These are phyloP conservation scores for Harpagoxenus sublaevis DNA, from an alignment of 2,888 invertebrate species.

Conservation along the genomic window DNA sequence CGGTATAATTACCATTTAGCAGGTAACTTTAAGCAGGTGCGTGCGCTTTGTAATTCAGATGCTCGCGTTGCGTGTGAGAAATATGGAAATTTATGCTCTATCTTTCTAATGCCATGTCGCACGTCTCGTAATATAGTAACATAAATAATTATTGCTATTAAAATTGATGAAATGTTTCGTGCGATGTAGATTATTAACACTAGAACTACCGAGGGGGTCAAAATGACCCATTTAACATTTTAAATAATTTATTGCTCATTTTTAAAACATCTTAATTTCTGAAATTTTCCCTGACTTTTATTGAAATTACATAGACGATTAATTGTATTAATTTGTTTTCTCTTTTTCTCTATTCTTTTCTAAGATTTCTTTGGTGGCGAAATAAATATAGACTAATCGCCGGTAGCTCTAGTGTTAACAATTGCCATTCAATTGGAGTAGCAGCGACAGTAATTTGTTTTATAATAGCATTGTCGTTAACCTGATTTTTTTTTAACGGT, in stretches of 20 bases:
- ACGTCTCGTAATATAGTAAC: neutral
- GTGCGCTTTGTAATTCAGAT: neutral
- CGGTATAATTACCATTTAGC: conserved; percentile 17
- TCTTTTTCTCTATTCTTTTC: too few species aligned
- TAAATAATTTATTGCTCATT: too few species aligned
- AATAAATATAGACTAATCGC: too few species aligned
- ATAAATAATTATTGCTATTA: neutral
- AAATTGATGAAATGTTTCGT: neutral
- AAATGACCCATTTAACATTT: too few species aligned
- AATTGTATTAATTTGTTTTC: too few species aligned
- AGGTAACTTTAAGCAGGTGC: conserved; percentile 4
- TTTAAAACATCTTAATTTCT: too few species aligned
- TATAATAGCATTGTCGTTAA: neutral
- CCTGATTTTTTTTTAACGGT: neutral
- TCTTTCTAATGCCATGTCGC: neutral
- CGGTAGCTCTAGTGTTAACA: too few species aligned
- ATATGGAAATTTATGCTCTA: neutral
- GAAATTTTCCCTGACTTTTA: too few species aligned
- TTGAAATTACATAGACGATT: too few species aligned
- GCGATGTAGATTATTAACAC: neutral
- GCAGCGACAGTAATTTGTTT: neutral
- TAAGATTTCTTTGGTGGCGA: too few species aligned
- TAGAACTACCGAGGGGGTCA: too few species aligned
- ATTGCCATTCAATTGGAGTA: neutral
- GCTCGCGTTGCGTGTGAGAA: neutral